These are phyloP conservation scores for Menura novaehollandiae DNA, from an alignment of 2,113 vertebrate genomes.

Conservation along the genomic window DNA sequence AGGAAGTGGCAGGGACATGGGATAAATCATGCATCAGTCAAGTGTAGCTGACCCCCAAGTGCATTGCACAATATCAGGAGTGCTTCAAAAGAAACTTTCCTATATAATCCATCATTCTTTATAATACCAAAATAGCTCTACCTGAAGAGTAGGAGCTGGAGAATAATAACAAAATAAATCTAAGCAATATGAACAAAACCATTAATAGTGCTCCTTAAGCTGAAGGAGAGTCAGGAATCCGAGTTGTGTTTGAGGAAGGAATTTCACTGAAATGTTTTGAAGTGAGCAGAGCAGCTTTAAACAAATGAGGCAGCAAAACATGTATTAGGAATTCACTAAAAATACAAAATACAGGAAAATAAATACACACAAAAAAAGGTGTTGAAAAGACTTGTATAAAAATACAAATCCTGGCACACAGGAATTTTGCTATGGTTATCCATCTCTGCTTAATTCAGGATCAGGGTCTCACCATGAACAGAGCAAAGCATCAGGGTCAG, in stretches of 20 bases:
- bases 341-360: neutral
- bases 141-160: constrained; percentile 72
- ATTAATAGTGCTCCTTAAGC: constrained; percentile 52
- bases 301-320: neutral
- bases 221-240: neutral
- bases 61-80: constrained; percentile 83
- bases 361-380: neutral
- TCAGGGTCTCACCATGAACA: neutral
- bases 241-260: neutral
- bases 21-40: constrained; percentile 83
- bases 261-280: neutral
- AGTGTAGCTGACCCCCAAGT: constrained; percentile 80
- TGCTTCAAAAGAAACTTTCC: constrained; percentile 81
- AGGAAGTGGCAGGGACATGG: constrained; percentile 75
- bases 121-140: constrained; percentile 73
- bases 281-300: neutral
- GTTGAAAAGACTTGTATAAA: neutral
- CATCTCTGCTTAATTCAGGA: neutral
- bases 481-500: neutral
- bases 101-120: constrained; percentile 80
- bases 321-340: neutral
- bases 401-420: no score
- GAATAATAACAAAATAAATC: constrained; percentile 66
- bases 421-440: neutral
- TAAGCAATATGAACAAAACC: constrained; percentile 56